phyloP scores from a whole-genome alignment of 2,797 vertebrate species.

The Gobionotothen gibberifrons region DNA sequence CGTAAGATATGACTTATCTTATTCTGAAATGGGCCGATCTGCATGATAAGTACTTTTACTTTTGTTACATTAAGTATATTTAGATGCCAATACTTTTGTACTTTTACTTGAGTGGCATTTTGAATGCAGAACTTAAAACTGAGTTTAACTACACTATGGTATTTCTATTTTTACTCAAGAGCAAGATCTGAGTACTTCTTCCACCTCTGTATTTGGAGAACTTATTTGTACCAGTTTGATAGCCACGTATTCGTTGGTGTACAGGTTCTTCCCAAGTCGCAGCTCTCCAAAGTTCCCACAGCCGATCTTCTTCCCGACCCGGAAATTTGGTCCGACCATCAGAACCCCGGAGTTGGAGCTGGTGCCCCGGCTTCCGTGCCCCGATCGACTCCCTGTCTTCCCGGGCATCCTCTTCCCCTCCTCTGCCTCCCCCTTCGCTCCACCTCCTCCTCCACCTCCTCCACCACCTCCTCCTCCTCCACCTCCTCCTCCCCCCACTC shows the following conservation, averaged over 20 bases:
- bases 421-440: constrained; percentile 91
- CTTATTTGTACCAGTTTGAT: constrained; percentile 92
- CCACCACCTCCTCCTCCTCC: constrained; percentile 88
- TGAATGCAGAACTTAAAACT: no score
- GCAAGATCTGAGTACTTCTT: no score
- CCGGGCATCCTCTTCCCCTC: constrained; percentile 95
- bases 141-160: no score
- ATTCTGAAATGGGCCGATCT: no score
- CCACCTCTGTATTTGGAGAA: not conserved
- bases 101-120: no score
- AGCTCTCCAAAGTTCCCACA: constrained; percentile 98
- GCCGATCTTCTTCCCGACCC: constrained; percentile 97
- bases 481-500: constrained; percentile 74
- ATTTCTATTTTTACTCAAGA: no score
- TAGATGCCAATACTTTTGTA: no score
- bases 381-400: constrained; percentile 85
- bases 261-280: constrained; percentile 95
- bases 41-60: no score
- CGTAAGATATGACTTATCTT: no score
- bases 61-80: no score
- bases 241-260: constrained; percentile 97
- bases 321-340: constrained; percentile 98
- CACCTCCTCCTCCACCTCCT: constrained; percentile 78
- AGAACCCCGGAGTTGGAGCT: constrained; percentile 94
- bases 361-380: constrained; percentile 85